Evolutionary conservation across 2,888 invertebrate species (phyloP), one percentile per base, ranked within the genome.

Genomic region (Volucella inflata): DNA sequence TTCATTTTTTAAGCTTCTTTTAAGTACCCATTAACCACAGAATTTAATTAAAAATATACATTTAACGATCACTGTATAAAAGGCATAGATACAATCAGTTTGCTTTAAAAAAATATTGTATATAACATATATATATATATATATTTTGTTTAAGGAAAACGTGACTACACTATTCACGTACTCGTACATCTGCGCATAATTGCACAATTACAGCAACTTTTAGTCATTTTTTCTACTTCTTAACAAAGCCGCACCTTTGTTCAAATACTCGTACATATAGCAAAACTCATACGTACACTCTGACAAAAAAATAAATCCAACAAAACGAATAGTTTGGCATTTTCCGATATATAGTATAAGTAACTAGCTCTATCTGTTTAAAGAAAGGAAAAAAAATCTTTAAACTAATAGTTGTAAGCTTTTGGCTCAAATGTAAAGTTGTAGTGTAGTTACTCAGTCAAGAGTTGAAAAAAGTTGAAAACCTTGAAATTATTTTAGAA

Each of bases 191-290:
- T 64, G 59, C 68, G 62, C 67, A 55, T 68, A 78, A 70, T 83
- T 78, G 72, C 78, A 82, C 71, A 82, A 75, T 77, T 46, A 83
- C 12, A 40, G 68, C 9, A n/a, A 76, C 21, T 60, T 64, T 76
- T 71, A 38, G 30, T 60, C 30, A 10, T n/a, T 17, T 16, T 40
- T 59, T 62, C 64, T 51, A 12, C 44, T 53, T 53, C 65, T 53
- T 30, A 14, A 79, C 65, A 59, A 74, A 71, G 62, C 80, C 78
- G 83, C 80, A 80, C 81, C 87, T 87, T 87, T 87, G 78, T 84
- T 76, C 78, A 70, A 87, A 62, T 81, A 79, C 68, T 60, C 55
- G 68, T 46, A 71, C 21, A 57, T 48, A 59, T 14, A 83, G 40
- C 44, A 50, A 65, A 9, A 17, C 60, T 76, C 17, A 53, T 48